A percentile compares a stretch with the other conserved stretches of the same genome.
phyloP scores from a whole-genome alignment of 2,797 vertebrate species.

The Sciurus vulgaris region DNA sequence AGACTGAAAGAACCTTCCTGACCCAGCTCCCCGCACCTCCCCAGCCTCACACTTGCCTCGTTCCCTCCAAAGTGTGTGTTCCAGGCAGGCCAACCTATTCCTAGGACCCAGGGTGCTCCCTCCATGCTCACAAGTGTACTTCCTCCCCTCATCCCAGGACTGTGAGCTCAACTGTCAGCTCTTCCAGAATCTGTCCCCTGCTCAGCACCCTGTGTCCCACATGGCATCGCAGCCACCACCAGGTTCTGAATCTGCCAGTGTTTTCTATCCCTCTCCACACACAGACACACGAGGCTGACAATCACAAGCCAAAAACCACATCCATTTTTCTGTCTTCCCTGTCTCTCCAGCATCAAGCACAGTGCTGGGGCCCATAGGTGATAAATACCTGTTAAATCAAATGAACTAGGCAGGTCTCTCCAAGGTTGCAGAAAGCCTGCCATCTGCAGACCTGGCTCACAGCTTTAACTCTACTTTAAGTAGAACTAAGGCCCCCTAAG shows the following conservation, averaged over 20 bases:
- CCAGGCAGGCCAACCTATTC: not conserved
- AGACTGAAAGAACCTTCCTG: not conserved
- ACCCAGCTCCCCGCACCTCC: not conserved
- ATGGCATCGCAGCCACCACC: not conserved
- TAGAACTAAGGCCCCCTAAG: not conserved
- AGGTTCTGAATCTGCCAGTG: not conserved
- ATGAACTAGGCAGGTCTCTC: not conserved
- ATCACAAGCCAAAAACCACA: not conserved
- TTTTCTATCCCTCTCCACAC: not conserved
- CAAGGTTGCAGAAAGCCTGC: not conserved
- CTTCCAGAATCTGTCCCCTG: not conserved
- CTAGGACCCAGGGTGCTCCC: not conserved
- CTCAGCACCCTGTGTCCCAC: not conserved
- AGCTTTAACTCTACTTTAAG: not conserved
- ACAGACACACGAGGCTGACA: not conserved
- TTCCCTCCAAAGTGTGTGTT: not conserved
- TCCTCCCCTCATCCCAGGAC: not conserved
- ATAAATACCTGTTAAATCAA: not conserved
- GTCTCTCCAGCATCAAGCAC: not conserved
- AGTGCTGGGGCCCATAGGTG: not conserved
- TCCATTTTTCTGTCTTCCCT: not conserved
- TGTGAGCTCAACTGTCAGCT: not conserved
- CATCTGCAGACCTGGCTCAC: not conserved
- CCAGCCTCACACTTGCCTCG: rapidly evolving
- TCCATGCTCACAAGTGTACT: rapidly evolving